These are phyloP conservation scores for Maccullochella peelii DNA, from an alignment of 2,113 vertebrate genomes.

Conservation along the genomic window DNA sequence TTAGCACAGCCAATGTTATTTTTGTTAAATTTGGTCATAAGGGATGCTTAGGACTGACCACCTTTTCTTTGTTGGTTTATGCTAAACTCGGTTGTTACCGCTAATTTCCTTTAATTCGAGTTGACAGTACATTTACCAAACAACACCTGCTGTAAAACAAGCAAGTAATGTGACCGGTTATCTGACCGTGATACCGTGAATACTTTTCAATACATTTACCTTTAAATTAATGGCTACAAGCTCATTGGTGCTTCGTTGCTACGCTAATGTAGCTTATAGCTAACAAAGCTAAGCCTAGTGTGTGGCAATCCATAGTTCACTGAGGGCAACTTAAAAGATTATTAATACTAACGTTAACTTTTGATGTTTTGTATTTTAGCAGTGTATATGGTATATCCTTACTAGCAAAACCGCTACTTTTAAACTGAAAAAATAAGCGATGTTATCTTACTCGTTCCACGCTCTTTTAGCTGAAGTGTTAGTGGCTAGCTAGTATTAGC, in stretches of 20 bases:
- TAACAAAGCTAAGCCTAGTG: conserved; percentile 57
- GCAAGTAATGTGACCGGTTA: fast-evolving
- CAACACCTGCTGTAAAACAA: neutral
- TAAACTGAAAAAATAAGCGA: neutral
- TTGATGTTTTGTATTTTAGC: neutral
- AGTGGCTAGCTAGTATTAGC: conserved; percentile 38
- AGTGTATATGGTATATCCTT: neutral
- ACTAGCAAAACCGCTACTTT: fast-evolving
- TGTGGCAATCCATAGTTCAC: conserved; percentile 55
- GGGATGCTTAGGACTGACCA: conserved; percentile 13
- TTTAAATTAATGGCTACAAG: conserved; percentile 22
- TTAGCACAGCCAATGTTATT: neutral
- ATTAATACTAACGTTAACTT: neutral
- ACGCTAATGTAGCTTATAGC: conserved; percentile 59
- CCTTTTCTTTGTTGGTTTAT: conserved; percentile 72
- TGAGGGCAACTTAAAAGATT: conserved; percentile 26
- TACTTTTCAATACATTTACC: neutral
- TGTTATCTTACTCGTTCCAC: conserved; percentile 18
- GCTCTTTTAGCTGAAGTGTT: conserved; percentile 23
- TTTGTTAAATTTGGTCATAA: neutral
- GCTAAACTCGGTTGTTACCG: conserved; percentile 22
- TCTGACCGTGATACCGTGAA: fast-evolving
- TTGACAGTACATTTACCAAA: neutral
- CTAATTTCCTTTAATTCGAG: neutral
- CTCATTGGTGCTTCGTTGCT: conserved; percentile 16